Evolutionary conservation across 2,888 invertebrate genomes (phyloP), one percentile per base, ranked within the genome.

Genomic region (Villa cingulata): DNA sequence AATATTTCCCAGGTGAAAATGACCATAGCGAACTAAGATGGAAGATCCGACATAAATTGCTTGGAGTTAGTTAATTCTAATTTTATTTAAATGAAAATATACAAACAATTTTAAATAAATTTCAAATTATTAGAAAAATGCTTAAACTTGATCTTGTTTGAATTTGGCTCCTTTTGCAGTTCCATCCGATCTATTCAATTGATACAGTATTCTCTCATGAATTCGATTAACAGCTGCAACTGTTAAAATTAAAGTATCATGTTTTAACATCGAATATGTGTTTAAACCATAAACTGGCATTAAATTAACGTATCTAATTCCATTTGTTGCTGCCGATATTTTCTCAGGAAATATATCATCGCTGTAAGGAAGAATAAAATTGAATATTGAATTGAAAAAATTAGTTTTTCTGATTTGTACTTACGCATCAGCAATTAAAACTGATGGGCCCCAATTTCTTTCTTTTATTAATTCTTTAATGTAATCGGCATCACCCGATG

Each of bases 271-370:
- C 34, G 95, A 94, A 70, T 85, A 86, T 0, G 95, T 92, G 73
- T 98, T 98, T 16, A 98, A 73, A 60, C 91, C 90, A 71, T 94
- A 97, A 0, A 83, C 82, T 12, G 98, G 98, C 90, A 98, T 92
- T 20, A 96, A 72, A 68, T 90, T 97, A 36, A 92, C 78, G 62
- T 89, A 85, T 36, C 77, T 77, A n/a, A 95, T 72, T 4, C 63
- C 56, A 57, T 87, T 82, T 4, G 84, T 80, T 2, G 96, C 95
- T 32, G 80, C 70, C 40, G 87, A 80, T 53, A 97, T 86, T 63
- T 96, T 96, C 53, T 79, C 73, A 1, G 96, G 88, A 73, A 91
- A 87, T 43, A 84, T 72, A 61, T 96, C 95, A 39, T 76, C 74
- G 55, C 89, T 90, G 71, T 57, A 79, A 77, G 52, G 54, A 56